Percentiles rank a stretch among this genome's conserved stretches.
Conservation (phyloP, 2,797 vertebrate species). For the Xyrichtys novacula region DNA sequence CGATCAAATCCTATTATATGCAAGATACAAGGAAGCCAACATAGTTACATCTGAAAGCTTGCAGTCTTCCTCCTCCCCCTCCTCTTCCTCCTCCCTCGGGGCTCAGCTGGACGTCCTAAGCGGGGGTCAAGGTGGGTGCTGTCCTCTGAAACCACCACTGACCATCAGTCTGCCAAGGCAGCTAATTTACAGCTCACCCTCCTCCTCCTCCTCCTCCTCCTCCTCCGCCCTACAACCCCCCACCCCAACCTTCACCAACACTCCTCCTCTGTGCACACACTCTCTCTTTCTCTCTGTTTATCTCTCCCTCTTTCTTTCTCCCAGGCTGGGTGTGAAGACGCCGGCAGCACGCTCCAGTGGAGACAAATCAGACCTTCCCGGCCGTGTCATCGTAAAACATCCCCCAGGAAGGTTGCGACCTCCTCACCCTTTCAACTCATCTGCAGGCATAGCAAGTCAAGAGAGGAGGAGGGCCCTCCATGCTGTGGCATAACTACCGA, state of each 20-base stretch:
- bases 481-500: conserved; percentile 68
- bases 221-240: conserved; percentile 31
- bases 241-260: background rate
- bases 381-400: conserved; percentile 83
- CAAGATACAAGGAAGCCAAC: conserved; percentile 11
- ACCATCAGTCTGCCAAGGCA: conserved; percentile 73
- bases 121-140: conserved; percentile 80
- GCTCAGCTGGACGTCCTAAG: conserved; percentile 72
- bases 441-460: conserved; percentile 62
- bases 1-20: too few relatives aligned
- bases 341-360: conserved; percentile 81
- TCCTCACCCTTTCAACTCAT: conserved; percentile 86
- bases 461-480: conserved; percentile 55
- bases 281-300: conserved; percentile 39
- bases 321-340: conserved; percentile 77
- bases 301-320: conserved; percentile 44
- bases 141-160: conserved; percentile 68
- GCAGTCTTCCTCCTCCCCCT: conserved; percentile 12
- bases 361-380: conserved; percentile 82
- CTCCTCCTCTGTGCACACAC: conserved; percentile 47
- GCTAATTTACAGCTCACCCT: conserved; percentile 80
- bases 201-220: conserved; percentile 45
- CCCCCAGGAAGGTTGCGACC: conserved; percentile 82
- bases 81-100: conserved; percentile 42
- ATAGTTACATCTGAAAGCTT: background rate